Conservation (phyloP, 2,888 invertebrate genomes). For the Pheosia tremula region DNA sequence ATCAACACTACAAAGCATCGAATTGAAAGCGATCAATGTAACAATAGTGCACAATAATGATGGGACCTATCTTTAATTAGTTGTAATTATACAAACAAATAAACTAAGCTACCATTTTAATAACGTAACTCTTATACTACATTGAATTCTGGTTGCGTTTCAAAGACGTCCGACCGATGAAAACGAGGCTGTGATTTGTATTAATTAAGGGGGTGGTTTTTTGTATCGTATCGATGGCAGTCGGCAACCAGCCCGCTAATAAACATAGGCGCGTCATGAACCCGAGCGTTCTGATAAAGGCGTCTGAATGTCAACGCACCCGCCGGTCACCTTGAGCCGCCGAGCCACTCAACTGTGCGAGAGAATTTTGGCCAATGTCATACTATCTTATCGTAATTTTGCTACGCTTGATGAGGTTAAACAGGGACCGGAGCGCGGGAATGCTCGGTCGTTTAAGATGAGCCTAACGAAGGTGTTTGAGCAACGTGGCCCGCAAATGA, state of each 20-base stretch:
- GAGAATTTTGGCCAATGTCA: conserved; percentile 71
- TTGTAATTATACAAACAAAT: conserved; percentile 2
- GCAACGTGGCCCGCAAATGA: conserved; percentile 15
- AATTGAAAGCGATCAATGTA: conserved; percentile 17
- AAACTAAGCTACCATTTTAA: neutral
- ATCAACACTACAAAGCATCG: conserved; percentile 17
- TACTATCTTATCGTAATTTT: conserved; percentile 56
- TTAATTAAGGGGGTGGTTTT: conserved; percentile 6
- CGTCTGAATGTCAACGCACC: conserved; percentile 80
- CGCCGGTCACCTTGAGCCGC: conserved; percentile 75
- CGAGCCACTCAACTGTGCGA: conserved; percentile 55
- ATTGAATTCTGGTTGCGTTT: neutral
- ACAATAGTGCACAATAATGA: conserved; percentile 8
- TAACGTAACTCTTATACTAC: neutral
- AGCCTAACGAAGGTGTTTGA: conserved; percentile 21
- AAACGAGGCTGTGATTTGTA: neutral
- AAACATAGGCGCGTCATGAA: conserved; percentile 59
- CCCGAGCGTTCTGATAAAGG: conserved; percentile 65
- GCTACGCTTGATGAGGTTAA: conserved; percentile 28
- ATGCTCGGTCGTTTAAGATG: conserved; percentile 5
- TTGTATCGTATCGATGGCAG: conserved; percentile 33
- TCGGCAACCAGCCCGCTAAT: conserved; percentile 48
- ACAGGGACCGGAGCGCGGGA: conserved; percentile 15
- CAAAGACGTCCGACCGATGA: neutral
- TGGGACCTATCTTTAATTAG: conserved; percentile 6